Base-by-base conservation (phyloP, 2,797 vertebrate genomes). In the Poecilia picta region DNA sequence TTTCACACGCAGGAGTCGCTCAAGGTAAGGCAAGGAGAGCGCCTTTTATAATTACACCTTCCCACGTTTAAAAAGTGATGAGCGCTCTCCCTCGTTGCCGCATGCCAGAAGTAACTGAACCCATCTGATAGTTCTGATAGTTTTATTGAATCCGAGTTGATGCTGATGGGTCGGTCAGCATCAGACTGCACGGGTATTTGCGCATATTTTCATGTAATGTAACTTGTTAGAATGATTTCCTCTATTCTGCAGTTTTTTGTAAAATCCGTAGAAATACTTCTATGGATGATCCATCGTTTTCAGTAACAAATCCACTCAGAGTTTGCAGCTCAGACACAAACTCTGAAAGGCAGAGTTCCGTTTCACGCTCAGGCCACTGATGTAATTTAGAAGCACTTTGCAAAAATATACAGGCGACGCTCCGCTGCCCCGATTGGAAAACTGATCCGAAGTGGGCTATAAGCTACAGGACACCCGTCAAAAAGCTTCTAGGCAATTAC, bases 11-110 rank as follows among this genome's bases (percentile, higher is more conserved):
- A 55, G 97, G 95, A 79, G 93, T 96, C 10, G 94, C 95, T 59
- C 97, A 96, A 97, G 97, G 97, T 97, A 97, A 96, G 95, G 3
- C 72, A 20, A 10, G 7, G 73, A 80, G 57, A 77, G 84, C 49
- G 80, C 72, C 31, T 79, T 68, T 80, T 76, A 39, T 64, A 20
- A 66, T 75, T 28, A 16, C 79, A 81, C 86, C 78, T 88, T 55
- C 12, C 68, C 72, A 72, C 81, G 75, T 55, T 83, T 78, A 18
- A 75, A 73, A 53, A 82, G 82, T 84, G 47, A 46, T 23, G 51
- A 6, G 33, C n/a, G 25, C 36, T 64, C 41, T 25, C 7, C 25
- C 70, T 45, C 81, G 6, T 5, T 2, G 25, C 53, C n/a, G 59
- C 39, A 8, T 71, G 83, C 20, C 51, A 74, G 45, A 46, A 46